Evolutionary conservation across 2,888 invertebrate species (phyloP), one percentile per base, ranked within the genome.

Genomic region (Adelognathus sp.): DNA sequence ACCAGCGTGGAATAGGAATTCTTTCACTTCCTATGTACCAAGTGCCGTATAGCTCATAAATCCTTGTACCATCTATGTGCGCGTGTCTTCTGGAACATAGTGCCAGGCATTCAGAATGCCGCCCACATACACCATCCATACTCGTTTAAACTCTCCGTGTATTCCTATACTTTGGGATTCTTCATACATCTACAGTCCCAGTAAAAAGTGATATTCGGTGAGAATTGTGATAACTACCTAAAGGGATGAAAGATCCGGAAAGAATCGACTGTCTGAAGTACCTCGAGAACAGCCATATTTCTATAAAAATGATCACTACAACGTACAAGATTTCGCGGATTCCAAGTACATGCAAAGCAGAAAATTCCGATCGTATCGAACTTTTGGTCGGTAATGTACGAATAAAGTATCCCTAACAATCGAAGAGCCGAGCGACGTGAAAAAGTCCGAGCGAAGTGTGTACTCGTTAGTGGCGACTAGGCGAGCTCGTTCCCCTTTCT

Each of bases 381-480:
- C n/a, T n/a, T n/a, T n/a, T n/a, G n/a, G n/a, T n/a, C n/a, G n/a
- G n/a, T n/a, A n/a, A n/a, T n/a, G n/a, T n/a, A 18, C 1, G 21
- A 7, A 44, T n/a, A 36, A 6, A 29, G 50, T 27, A 29, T 64
- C 29, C 24, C 46, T 41, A 39, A 74, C 46, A 67, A 69, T 56
- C 44, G 52, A 61, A 69, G 39, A 54, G 27, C 27, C 24, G 44
- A 66, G 52, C 9, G 50, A 33, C 1, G 41, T 21, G 60, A 21
- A 66, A 36, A 14, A 44, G 60, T 52, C 16, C 27, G 56, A 75
- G 63, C 33, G 69, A 75, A 69, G 61, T 36, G 54, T 54, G 69
- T 69, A 69, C 75, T 75, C 69, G 75, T 75, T 69, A 69, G 52
- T 27, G 54, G 39, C 52, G 60, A 31, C 29, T 24, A 52, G 24